Base-by-base conservation (phyloP, 64 coral and sea anemone species). In the Acropora yongei region DNA sequence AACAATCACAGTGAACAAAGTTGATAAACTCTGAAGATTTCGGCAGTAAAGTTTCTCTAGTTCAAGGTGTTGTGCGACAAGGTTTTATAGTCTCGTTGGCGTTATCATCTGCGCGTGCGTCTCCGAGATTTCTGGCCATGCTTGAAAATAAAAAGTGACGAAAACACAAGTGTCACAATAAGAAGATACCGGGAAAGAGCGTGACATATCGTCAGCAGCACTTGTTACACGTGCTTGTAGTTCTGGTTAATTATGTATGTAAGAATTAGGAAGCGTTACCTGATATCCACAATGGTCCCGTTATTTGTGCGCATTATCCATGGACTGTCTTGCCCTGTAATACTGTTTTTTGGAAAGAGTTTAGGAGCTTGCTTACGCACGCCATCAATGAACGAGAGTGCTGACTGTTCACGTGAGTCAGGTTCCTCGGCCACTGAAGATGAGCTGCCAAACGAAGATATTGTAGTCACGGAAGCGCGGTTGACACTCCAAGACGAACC, bases 281-380 rank as follows among this genome's bases (percentile, higher is more conserved):
- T 92, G 4, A 73, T 43, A 49, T 96, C 90, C 58, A 84, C 82
- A 40, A 88, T 60, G 2, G 65, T 16, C 20, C 71, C 63, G 3
- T 95, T 86, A n/a, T 88, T 89, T 9, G 87, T 53, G 18, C 90
- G 85, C 79, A 89, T 94, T 11, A 94, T 85, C 92, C 92, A 94
- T 13, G 92, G 92, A 77, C 87, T 94, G 18, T 94, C 92, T 53
- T 94, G 89, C 12, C 80, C 87, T 30, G 89, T 94, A 16, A 69
- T 68, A 12, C 83, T 78, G 74, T 80, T 76, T 75, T 93, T 96
- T 19, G 95, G 80, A 8, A 73, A 73, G 9, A 85, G 61, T 39
- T 88, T 93, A 11, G 83, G 47, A 39, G 82, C 17, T 41, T 72
- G 82, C 44, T 85, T 85, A 8, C 82, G 42, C 2, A 61, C 61